phyloP scores from a whole-genome alignment of 1,140 invertebrate species.

The Bombus ignitus region DNA sequence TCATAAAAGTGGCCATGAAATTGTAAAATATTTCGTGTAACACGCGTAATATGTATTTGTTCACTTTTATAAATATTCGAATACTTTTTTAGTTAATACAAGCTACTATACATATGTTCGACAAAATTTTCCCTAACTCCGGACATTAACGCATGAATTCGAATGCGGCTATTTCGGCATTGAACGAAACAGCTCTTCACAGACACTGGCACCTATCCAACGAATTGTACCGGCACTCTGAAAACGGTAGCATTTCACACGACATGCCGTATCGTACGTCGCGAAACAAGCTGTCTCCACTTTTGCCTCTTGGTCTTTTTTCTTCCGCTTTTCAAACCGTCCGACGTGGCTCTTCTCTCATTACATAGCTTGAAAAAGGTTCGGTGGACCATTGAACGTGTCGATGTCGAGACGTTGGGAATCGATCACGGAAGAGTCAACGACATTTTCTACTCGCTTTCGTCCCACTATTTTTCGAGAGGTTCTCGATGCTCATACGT shows the following conservation, averaged over 20 bases:
- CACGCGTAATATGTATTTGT: background rate
- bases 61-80: background rate
- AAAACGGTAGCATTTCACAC: background rate
- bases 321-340: conserved; percentile 23
- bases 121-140: background rate
- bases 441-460: background rate
- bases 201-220: conserved; percentile 67
- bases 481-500: background rate
- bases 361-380: conserved; percentile 21
- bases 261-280: conserved; percentile 62
- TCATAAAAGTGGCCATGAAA: background rate
- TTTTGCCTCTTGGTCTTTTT: background rate
- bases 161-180: background rate
- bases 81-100: background rate
- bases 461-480: background rate
- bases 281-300: conserved; percentile 1
- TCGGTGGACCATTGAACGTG: conserved; percentile 19
- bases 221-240: conserved; percentile 57
- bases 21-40: background rate
- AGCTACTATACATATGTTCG: no score
- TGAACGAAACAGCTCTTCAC: conserved; percentile 41
- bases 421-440: background rate
- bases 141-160: background rate
- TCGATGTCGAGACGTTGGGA: conserved; percentile 14
- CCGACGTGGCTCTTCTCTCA: conserved; percentile 43